These are phyloP conservation scores for Yponomeuta malinellus DNA, from an alignment of 2,888 invertebrate species.

Conservation along the genomic window DNA sequence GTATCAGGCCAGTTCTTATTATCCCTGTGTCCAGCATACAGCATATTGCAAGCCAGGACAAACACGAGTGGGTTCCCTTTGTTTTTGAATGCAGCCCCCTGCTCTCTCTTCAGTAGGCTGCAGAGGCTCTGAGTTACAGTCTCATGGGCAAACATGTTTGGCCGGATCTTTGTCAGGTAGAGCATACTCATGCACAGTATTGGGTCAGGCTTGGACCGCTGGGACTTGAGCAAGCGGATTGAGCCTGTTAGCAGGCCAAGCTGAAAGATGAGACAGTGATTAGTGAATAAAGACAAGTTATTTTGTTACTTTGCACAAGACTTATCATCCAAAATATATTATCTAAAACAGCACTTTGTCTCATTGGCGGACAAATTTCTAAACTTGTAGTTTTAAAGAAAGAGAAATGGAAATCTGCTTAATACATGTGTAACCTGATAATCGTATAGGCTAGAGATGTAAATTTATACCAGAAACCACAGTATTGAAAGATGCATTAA, in stretches of 20 bases:
- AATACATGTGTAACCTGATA: no score
- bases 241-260: constrained; percentile 89
- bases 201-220: constrained; percentile 89
- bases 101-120: constrained; percentile 87
- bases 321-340: no score
- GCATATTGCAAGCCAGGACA: constrained; percentile 88
- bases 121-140: constrained; percentile 86
- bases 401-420: no score
- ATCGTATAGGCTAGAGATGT: no score
- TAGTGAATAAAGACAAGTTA: background rate
- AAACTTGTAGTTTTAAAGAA: no score
- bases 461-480: no score
- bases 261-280: constrained; percentile 47
- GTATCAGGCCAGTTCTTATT: constrained; percentile 93
- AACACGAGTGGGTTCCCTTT: constrained; percentile 88
- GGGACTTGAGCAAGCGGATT: constrained; percentile 85
- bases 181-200: constrained; percentile 85
- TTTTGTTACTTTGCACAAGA: no score
- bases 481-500: no score
- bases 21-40: constrained; percentile 88
- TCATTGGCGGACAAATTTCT: no score
- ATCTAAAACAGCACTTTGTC: no score
- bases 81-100: constrained; percentile 80
- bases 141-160: constrained; percentile 85
- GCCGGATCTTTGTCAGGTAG: constrained; percentile 86